Evolutionary conservation across 2,888 invertebrate species (phyloP).

Genomic region (Mongoloraphidia duomilia): DNA sequence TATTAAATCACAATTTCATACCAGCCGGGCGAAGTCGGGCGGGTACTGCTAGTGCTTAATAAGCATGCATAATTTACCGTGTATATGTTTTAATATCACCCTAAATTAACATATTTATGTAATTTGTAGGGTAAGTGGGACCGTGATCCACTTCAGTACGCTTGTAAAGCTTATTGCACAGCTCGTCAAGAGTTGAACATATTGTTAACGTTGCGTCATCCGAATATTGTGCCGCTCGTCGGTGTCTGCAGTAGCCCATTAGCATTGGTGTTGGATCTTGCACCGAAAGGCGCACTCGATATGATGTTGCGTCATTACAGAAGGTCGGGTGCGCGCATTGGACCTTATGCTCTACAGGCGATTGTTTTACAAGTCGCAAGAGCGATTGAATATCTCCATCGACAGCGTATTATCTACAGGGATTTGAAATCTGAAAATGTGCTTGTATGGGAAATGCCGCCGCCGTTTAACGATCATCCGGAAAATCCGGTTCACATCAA

Average conservation of each 20-base stretch:
- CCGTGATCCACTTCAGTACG: constrained; percentile 78
- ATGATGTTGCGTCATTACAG: constrained; percentile 70
- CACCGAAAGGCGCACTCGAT: constrained; percentile 86
- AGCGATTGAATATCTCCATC: constrained; percentile 90
- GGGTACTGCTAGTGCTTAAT: too few species aligned
- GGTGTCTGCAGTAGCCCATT: constrained; percentile 84
- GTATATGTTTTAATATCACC: background rate
- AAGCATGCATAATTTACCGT: too few species aligned
- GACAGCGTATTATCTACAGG: constrained; percentile 81
- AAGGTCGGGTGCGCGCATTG: constrained; percentile 68
- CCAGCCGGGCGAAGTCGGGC: too few species aligned
- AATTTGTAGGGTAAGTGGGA: constrained; percentile 71
- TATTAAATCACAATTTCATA: too few species aligned
- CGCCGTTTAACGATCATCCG: constrained; percentile 53
- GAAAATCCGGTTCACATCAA: constrained; percentile 71
- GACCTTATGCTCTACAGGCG: constrained; percentile 67
- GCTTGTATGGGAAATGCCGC: constrained; percentile 91
- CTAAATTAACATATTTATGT: background rate
- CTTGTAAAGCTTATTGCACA: constrained; percentile 92
- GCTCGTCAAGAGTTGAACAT: constrained; percentile 90
- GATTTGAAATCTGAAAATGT: constrained; percentile 95
- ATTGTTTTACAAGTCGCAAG: constrained; percentile 82
- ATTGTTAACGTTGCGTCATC: constrained; percentile 68
- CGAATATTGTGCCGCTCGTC: constrained; percentile 82
- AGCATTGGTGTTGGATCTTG: constrained; percentile 76